Percentiles rank a stretch among this genome's conserved stretches.
phyloP scores from a whole-genome alignment of 2,888 invertebrate genomes.

The Stenodera caucasica region DNA sequence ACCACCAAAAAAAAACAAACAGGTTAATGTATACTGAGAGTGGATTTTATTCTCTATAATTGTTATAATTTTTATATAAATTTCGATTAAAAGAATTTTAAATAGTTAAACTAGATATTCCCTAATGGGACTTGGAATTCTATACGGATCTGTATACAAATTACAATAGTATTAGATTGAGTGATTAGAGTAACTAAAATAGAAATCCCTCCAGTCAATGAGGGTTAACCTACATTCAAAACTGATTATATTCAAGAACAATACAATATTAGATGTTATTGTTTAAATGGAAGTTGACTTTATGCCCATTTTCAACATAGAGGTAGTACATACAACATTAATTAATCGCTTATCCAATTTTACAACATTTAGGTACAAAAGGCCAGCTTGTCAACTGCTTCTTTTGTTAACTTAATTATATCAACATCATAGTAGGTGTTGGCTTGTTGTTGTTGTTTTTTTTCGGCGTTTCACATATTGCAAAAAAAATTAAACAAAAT shows the following conservation, averaged over 20 bases:
- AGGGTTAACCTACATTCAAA: not conserved
- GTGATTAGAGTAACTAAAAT: not conserved
- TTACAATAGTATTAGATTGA: not conserved
- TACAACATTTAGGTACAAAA: not conserved
- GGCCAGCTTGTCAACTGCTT: not conserved
- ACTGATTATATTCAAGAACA: constrained; percentile 5
- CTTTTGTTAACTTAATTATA: constrained; percentile 4
- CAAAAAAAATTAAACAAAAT: not conserved
- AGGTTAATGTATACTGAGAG: not conserved
- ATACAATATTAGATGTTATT: constrained; percentile 5
- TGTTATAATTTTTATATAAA: too few species aligned
- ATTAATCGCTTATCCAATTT: constrained; percentile 28
- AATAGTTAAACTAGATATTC: not conserved
- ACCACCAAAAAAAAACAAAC: not conserved
- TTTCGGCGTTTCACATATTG: not conserved
- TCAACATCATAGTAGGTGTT: not conserved
- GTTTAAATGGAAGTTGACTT: not conserved
- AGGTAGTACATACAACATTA: constrained; percentile 18
- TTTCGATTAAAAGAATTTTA: too few species aligned
- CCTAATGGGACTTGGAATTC: not conserved
- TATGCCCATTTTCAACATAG: not conserved
- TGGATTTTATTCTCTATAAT: not conserved
- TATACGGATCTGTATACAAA: not conserved
- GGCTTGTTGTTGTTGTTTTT: not conserved
- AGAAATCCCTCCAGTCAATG: constrained; percentile 2